phyloP scores from a whole-genome alignment of 2,888 invertebrate species.

The Adineta ricciae region DNA sequence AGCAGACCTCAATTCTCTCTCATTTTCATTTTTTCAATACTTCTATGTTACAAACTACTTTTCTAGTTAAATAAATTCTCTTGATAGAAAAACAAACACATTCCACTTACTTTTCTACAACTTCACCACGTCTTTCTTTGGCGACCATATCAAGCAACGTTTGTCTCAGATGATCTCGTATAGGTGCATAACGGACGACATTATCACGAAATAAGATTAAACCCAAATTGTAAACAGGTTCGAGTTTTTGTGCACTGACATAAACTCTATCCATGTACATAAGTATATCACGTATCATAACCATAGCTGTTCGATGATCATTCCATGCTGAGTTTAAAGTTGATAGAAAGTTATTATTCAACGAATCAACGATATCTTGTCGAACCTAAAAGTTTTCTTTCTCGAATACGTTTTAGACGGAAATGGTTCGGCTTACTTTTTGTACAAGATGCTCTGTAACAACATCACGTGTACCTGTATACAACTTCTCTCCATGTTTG shows the following conservation, averaged over 20 bases:
- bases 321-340: conserved; percentile 93
- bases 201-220: conserved; percentile 93
- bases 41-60: not conserved
- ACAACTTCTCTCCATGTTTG: conserved; percentile 95
- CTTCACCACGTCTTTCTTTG: conserved; percentile 86
- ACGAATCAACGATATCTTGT: conserved; percentile 72
- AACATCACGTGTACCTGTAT: conserved; percentile 89
- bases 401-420: too few species aligned
- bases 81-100: not conserved
- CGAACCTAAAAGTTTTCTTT: conserved; percentile 55
- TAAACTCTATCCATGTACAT: conserved; percentile 99
- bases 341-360: conserved; percentile 86
- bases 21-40: not conserved
- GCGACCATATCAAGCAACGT: conserved; percentile 88
- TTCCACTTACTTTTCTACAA: conserved; percentile 81
- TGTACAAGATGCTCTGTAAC: conserved; percentile 89
- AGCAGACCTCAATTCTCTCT: not conserved
- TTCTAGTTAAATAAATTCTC: not conserved
- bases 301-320: conserved; percentile 99
- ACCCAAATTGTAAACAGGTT: conserved; percentile 96
- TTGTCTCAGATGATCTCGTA: conserved; percentile 81
- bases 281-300: conserved; percentile 97
- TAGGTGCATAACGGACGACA: conserved; percentile 87
- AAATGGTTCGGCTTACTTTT: conserved; percentile 58
- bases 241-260: conserved; percentile 93